A percentile compares a stretch with the other conserved stretches of the same genome.
These are phyloP conservation scores for Drosophila ambigua DNA, from an alignment of 1,140 invertebrate species.

Conservation along the genomic window DNA sequence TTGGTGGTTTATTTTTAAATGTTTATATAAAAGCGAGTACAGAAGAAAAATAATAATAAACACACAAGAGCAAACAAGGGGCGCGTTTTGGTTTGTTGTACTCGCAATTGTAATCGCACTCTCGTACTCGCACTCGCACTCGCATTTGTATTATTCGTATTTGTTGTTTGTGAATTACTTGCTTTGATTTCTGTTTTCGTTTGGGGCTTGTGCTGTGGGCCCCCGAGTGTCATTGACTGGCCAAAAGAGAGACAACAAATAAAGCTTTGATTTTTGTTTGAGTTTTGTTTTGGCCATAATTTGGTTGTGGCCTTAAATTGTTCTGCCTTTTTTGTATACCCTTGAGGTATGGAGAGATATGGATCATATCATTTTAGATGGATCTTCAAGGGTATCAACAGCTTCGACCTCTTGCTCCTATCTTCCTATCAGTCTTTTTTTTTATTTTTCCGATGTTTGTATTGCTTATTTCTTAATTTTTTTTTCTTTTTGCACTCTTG, in stretches of 20 bases:
- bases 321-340: constrained; percentile 12
- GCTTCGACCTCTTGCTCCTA: no score
- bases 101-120: no score
- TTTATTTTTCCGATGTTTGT: constrained; percentile 30
- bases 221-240: constrained; percentile 38
- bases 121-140: no score
- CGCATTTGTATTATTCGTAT: no score
- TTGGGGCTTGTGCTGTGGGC: not conserved
- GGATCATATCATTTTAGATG: no score
- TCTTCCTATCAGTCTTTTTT: constrained; percentile 2
- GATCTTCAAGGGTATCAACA: no score
- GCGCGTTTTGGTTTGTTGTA: constrained; percentile 25
- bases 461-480: constrained; percentile 33
- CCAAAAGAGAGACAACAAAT: constrained; percentile 22
- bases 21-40: constrained; percentile 14
- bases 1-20: constrained; percentile 42
- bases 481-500: constrained; percentile 6
- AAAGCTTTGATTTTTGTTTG: constrained; percentile 23
- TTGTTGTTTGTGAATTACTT: constrained; percentile 18
- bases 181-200: constrained; percentile 19
- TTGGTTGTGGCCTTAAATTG: constrained; percentile 35
- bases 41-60: not conserved
- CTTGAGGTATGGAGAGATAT: no score
- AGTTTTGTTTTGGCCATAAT: constrained; percentile 4
- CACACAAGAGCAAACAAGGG: constrained; percentile 27